These are phyloP conservation scores for Brotula barbata DNA, from an alignment of 2,797 vertebrate species.

Conservation along the genomic window DNA sequence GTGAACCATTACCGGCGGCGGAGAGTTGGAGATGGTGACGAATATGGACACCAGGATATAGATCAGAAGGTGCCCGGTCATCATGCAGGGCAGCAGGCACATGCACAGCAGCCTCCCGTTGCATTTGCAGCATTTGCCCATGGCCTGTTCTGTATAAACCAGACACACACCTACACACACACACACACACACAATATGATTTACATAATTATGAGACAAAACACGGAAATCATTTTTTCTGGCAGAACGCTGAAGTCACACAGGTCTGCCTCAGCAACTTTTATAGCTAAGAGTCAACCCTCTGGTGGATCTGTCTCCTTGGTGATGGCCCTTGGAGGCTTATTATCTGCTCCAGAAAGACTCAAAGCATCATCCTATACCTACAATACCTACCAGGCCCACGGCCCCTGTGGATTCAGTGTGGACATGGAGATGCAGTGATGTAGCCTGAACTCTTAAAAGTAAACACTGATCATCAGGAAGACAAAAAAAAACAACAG, in stretches of 20 bases:
- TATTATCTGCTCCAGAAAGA: conserved; percentile 70
- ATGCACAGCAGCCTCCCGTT: conserved; percentile 77
- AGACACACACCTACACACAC: conserved; percentile 42
- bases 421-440: conserved; percentile 29
- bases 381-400: conserved; percentile 33
- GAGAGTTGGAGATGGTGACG: conserved; percentile 78
- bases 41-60: conserved; percentile 80
- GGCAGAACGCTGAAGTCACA: conserved; percentile 5
- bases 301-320: conserved; percentile 67
- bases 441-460: background rate
- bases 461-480: background rate
- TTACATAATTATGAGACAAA: background rate
- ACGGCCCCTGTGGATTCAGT: conserved; percentile 41
- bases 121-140: conserved; percentile 79
- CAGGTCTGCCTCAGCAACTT: conserved; percentile 20
- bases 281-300: conserved; percentile 38
- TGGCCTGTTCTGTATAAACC: conserved; percentile 38
- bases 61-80: conserved; percentile 80
- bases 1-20: conserved; percentile 72
- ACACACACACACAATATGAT: conserved; percentile 2
- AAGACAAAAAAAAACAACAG: too few relatives aligned
- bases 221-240: background rate
- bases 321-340: conserved; percentile 70
- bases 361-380: conserved; percentile 52
- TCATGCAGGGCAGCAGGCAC: conserved; percentile 82